Percentiles rank a stretch among this genome's conserved stretches.
These are phyloP conservation scores for Plagiodera versicolora DNA, from an alignment of 2,888 invertebrate genomes.

Conservation along the genomic window DNA sequence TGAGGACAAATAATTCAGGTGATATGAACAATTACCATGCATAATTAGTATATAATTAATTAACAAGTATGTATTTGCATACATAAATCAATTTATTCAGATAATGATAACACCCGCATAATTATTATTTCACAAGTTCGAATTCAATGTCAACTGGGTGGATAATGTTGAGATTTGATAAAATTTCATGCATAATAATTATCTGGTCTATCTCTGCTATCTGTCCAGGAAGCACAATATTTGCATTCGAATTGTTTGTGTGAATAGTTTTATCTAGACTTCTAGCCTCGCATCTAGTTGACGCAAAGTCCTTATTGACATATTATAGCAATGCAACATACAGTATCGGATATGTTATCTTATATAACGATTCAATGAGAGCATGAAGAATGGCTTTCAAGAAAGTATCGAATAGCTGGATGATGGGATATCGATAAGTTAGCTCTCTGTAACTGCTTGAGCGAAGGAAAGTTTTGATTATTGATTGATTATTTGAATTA, in stretches of 20 bases:
- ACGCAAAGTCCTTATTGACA: not conserved
- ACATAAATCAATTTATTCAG: not conserved
- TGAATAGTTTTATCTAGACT: no score
- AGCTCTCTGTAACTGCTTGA: no score
- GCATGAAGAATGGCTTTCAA: no score
- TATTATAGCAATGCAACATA: not conserved
- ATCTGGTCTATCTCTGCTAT: no score
- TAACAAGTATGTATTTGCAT: not conserved
- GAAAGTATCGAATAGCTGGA: no score
- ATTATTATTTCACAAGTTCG: not conserved
- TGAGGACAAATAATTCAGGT: not conserved
- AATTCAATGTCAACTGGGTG: not conserved
- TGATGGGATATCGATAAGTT: no score
- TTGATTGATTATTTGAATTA: no score
- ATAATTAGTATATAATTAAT: not conserved
- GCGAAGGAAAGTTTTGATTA: no score
- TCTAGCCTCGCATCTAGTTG: not conserved
- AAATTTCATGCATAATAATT: no score
- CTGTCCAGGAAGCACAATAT: no score
- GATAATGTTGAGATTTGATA: not conserved
- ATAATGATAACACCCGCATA: not conserved
- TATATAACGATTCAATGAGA: not conserved
- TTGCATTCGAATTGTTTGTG: no score
- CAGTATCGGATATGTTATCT: not conserved
- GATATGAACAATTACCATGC: not conserved